These are phyloP conservation scores for Hypocryptadius cinnamomeus DNA, from an alignment of 2,113 vertebrate genomes.

Conservation along the genomic window DNA sequence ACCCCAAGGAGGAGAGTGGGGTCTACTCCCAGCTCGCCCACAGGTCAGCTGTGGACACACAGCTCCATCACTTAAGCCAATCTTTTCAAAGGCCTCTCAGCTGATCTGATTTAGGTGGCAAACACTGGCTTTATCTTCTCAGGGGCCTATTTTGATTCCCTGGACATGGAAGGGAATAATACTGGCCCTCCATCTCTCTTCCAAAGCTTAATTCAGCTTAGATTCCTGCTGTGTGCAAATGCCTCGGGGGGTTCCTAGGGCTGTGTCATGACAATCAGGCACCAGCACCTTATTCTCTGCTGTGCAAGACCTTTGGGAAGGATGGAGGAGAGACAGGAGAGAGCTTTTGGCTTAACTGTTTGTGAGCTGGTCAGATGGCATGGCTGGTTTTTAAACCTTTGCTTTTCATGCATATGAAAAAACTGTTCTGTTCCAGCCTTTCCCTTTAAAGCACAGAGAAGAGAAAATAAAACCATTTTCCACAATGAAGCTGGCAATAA, in stretches of 20 bases:
- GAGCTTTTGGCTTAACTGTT: neutral
- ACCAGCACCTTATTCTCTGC: neutral
- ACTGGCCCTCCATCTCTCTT: neutral
- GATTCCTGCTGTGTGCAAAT: neutral
- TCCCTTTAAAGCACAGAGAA: neutral
- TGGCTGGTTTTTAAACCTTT: neutral
- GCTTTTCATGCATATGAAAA: neutral
- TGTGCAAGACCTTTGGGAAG: neutral
- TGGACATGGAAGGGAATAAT: neutral
- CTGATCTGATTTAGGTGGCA: neutral
- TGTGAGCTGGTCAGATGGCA: neutral
- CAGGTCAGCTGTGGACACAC: neutral
- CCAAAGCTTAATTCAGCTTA: neutral
- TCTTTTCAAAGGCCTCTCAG: neutral
- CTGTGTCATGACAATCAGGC: neutral
- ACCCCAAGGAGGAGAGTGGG: rapidly evolving
- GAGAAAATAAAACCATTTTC: neutral
- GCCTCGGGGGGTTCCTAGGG: neutral
- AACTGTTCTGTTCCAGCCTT: neutral
- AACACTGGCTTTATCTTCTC: neutral
- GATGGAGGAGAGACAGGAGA: neutral
- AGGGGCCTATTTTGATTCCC: neutral
- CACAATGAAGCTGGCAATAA: neutral
- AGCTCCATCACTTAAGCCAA: neutral
- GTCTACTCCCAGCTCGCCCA: neutral